phyloP scores from a whole-genome alignment of 2,888 invertebrate species.

The Seira musarum region DNA sequence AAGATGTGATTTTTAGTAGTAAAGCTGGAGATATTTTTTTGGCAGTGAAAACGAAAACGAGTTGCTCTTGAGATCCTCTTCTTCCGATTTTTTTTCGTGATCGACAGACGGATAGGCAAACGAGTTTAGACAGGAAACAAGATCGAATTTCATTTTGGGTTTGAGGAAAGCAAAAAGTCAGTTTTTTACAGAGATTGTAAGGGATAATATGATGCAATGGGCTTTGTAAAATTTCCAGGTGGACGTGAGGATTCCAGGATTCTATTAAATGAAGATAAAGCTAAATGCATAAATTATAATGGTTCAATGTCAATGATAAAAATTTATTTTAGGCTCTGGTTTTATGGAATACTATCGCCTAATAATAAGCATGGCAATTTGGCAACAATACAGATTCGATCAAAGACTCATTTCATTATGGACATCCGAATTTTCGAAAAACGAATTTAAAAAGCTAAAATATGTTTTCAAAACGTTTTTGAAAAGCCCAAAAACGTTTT shows the following conservation, averaged over 20 bases:
- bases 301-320: not conserved
- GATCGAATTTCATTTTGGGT: slow-evolving; percentile 47
- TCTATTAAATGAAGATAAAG: too few species aligned
- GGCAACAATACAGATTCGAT: too few species aligned
- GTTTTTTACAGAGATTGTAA: not conserved
- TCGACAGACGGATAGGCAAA: slow-evolving; percentile 41
- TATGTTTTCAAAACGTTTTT: too few species aligned
- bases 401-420: too few species aligned
- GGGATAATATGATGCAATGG: not conserved
- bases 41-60: not conserved
- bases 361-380: too few species aligned
- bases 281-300: not conserved
- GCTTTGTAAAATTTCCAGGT: not conserved
- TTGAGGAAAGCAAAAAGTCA: too few species aligned
- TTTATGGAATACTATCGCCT: too few species aligned
- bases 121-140: slow-evolving; percentile 36
- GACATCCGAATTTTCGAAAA: too few species aligned
- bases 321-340: not conserved
- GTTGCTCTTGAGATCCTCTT: too few species aligned
- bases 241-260: too few species aligned
- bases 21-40: not conserved
- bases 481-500: too few species aligned
- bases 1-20: not conserved
- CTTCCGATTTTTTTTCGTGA: slow-evolving; percentile 3
- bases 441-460: too few species aligned